Evolutionary conservation across 2,113 vertebrate genomes (phyloP).

Genomic region (Callipepla squamata): DNA sequence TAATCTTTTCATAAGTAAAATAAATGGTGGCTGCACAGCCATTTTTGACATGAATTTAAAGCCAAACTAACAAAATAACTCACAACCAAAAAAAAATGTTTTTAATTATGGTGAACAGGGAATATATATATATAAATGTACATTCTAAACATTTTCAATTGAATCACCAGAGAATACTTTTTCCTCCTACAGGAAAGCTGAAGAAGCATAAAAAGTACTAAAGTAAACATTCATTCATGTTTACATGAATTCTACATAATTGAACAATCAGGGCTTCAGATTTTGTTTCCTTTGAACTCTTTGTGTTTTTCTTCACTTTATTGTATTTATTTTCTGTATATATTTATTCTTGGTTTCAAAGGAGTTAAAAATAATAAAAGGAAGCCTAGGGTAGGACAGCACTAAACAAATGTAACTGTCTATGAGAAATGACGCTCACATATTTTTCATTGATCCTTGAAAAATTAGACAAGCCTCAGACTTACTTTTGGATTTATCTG

Average conservation of each 20-base stretch:
- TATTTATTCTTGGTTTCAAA: not conserved
- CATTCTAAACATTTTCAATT: not conserved
- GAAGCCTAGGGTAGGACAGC: not conserved
- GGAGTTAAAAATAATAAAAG: not conserved
- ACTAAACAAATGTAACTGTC: conserved; percentile 16
- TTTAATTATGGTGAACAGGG: not conserved
- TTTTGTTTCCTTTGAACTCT: not conserved
- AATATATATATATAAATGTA: not conserved
- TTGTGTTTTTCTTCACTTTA: not conserved
- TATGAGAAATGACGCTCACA: not conserved
- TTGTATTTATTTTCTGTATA: not conserved
- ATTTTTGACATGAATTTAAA: not conserved
- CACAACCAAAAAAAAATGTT: too few relatives aligned
- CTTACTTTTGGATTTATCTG: not conserved
- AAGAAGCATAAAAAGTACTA: not conserved
- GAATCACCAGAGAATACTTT: not conserved
- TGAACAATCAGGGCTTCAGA: not conserved
- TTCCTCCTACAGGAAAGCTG: not conserved
- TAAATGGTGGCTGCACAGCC: not conserved
- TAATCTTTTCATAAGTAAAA: not conserved
- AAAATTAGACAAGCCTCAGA: conserved; percentile 1
- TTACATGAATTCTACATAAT: not conserved
- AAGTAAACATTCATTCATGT: not conserved
- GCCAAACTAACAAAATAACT: not conserved
- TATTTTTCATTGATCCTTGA: conserved; percentile 27